Evolutionary conservation across 2,888 invertebrate genomes (phyloP).

Genomic region (Rhimphoctona megacephalus): DNA sequence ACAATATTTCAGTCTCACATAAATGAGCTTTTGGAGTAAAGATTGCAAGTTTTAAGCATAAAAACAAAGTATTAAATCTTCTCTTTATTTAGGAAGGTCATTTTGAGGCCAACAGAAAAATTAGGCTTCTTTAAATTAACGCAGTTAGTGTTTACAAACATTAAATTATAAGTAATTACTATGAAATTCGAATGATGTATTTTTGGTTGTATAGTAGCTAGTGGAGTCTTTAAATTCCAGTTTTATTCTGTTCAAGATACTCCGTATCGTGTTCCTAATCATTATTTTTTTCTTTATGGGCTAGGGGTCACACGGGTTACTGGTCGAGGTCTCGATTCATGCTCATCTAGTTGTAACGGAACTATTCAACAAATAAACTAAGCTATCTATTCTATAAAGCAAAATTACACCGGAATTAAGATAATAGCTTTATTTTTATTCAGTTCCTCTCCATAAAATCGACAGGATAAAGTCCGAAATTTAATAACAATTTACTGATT

Average conservation of each 20-base stretch:
- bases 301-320: constrained; percentile 45
- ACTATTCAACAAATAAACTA: constrained; percentile 5
- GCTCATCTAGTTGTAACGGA: constrained; percentile 1
- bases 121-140: neutral
- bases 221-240: neutral
- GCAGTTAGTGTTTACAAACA: neutral
- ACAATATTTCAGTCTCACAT: neutral
- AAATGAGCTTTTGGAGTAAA: neutral
- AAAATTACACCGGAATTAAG: neutral
- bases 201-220: neutral
- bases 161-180: neutral
- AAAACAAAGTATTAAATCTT: neutral
- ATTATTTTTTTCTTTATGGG: constrained; percentile 23
- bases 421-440: neutral
- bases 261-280: constrained; percentile 39
- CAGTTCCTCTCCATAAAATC: neutral
- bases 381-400: neutral
- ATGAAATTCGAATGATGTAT: neutral
- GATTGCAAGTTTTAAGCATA: neutral
- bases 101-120: neutral
- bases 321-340: constrained; percentile 9
- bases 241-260: neutral
- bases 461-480: neutral
- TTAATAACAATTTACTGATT: neutral
- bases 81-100: neutral